Base-by-base conservation (phyloP, 2,113 vertebrate species). In the Peromyscus californicus region DNA sequence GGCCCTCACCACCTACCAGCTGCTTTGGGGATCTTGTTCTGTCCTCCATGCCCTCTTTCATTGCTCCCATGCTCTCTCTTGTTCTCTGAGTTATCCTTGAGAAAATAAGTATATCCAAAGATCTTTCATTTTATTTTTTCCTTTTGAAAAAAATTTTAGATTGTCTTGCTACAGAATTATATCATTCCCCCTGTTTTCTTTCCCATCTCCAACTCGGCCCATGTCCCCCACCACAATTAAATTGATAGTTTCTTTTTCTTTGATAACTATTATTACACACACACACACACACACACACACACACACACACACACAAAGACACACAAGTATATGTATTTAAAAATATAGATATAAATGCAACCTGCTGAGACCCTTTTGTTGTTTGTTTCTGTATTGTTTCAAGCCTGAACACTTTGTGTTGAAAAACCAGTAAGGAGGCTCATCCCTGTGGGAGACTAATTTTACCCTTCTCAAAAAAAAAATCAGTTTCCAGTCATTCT, bases 31-130 rank as follows among this genome's bases (percentile, higher is more conserved):
- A 31, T 16, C 24, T 48, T 72, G 12, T 5, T 57, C 22, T 12
- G 39, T 33, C 7, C 45, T 70, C 24, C 1, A 24, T 29, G 13
- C 9, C 9, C 17, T 84, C 42, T 39, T 11, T 29, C 29, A 17
- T 33, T 57, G 7, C 2, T 29, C 0, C 2, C 67, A 4, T 7
- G 8, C 12, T 19, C 1, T 79, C 10, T 61, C 15, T 45, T 21
- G 67, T 31, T 63, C 15, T 78, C 24, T 75, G 54, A 48, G 3
- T 39, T 88, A 42, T 39, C 33, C 42, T 86, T 83, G 72, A 67
- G 0, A 75, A 93, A 42, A 88, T 15, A 63, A 76, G 48, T 5
- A 42, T n/a, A 79, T 15, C 26, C 16, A 29, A 22, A 36, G 39
- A 0, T 65, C 42, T 89, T 82, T 29, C 8, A 59, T 26, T 70